Percentiles rank a stretch among this genome's conserved stretches.
Conservation (phyloP, 2,888 invertebrate species). For the Lithophane leautieri region DNA sequence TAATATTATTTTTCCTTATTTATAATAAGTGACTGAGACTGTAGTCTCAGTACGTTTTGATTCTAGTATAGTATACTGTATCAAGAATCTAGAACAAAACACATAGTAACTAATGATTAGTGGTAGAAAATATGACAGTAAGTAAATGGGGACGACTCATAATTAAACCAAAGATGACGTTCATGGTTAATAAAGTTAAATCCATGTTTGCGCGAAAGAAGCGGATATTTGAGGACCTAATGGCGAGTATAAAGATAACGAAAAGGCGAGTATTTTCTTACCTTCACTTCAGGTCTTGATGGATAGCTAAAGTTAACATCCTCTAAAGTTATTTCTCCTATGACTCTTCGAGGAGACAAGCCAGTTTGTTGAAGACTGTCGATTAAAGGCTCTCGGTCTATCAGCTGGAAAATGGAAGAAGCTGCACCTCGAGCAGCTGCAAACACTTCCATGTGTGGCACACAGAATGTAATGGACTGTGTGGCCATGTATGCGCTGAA, state of each 20-base stretch:
- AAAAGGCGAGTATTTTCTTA: conserved; percentile 65
- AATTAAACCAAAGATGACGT: background rate
- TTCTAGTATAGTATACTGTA: background rate
- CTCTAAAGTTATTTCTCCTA: conserved; percentile 93
- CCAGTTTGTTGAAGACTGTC: conserved; percentile 92
- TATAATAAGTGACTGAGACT: background rate
- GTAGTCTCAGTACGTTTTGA: background rate
- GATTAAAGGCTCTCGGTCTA: conserved; percentile 93
- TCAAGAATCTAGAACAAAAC: background rate
- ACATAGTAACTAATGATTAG: background rate
- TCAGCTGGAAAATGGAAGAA: conserved; percentile 92
- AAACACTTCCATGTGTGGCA: conserved; percentile 94
- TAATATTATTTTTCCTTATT: background rate
- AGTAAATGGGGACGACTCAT: background rate
- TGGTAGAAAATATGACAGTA: background rate
- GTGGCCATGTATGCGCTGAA: conserved; percentile 95
- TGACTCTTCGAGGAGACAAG: conserved; percentile 89
- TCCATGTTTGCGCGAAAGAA: background rate
- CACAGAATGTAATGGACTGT: conserved; percentile 93
- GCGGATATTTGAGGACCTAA: background rate
- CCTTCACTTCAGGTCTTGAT: conserved; percentile 93
- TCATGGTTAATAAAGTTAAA: background rate
- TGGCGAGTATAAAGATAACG: background rate
- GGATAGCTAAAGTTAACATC: conserved; percentile 95
- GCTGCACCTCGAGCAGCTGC: conserved; percentile 94